Evolutionary conservation across 2,113 vertebrate species (phyloP).

Genomic region (Brachyhypopomus gauderio): DNA sequence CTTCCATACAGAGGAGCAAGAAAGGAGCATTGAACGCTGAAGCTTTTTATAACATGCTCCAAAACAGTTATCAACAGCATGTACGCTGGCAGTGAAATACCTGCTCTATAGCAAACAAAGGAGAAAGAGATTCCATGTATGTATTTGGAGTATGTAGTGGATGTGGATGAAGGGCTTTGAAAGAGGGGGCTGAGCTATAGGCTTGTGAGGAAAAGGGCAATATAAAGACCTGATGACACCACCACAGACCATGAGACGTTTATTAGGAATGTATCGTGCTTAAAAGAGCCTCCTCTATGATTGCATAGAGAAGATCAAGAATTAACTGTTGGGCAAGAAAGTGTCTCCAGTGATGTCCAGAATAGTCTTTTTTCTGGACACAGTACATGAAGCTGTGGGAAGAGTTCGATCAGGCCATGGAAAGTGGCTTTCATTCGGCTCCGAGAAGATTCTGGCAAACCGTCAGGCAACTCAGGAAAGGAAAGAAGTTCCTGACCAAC

Average conservation of each 20-base stretch:
- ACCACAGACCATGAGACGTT: not conserved
- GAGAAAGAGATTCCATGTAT: conserved; percentile 34
- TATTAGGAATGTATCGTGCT: too few species aligned
- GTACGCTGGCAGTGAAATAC: conserved; percentile 13
- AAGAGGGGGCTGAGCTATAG: conserved; percentile 44
- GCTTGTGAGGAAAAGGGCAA: conserved; percentile 16
- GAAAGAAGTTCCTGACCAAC: too few species aligned
- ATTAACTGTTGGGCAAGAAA: conserved; percentile 15
- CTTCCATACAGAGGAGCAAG: conserved; percentile 38
- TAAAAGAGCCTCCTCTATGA: too few species aligned
- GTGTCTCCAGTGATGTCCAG: too few species aligned
- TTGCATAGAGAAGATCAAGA: not conserved
- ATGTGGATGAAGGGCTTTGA: conserved; percentile 37
- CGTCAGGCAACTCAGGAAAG: too few species aligned
- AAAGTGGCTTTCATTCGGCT: too few species aligned
- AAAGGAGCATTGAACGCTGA: not conserved
- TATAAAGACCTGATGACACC: conserved; percentile 28
- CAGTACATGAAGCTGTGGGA: too few species aligned
- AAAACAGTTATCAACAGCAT: conserved; percentile 24
- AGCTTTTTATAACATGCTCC: too few species aligned
- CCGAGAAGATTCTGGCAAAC: too few species aligned
- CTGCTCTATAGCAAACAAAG: conserved; percentile 41
- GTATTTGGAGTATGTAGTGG: conserved; percentile 35
- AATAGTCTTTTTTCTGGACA: too few species aligned
- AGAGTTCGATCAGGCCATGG: too few species aligned